Base-by-base conservation (phyloP, 2,797 vertebrate genomes). In the Poecilia picta region DNA sequence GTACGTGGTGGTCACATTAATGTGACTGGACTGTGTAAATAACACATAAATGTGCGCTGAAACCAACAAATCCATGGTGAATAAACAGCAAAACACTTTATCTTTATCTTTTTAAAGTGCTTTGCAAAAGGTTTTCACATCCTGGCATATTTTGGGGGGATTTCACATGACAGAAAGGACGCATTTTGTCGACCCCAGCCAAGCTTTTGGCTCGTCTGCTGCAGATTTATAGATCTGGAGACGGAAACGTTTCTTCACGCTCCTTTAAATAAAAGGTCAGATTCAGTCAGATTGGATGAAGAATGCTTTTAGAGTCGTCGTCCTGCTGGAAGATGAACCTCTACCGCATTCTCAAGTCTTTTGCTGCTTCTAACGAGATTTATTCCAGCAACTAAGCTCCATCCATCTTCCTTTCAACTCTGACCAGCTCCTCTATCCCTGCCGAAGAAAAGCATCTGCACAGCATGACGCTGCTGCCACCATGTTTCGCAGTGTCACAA, bases 61-160 rank as follows among this genome's bases (percentile, higher is more conserved):
- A 28, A 59, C n/a, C 55, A 28, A 31, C 12, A 62, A 62, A 62
- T 62, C 59, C 13, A 62, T 16, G 18, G 15, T 33, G 15, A 62
- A 33, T 33, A 62, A 62, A 62, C 0, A 1, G 1, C 3, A 62
- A 33, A 62, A 16, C 13, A 31, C 12, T 31, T 33, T 18, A 33
- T 33, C 33, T 7, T 2, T 8, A 2, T 33, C 6, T 18, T 15
- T 64, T 31, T 57, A 57, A 28, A 28, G 25, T n/a, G 25, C 25
- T 55, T 53, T 55, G 51, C 23, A 51, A n/a, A 55, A 55, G 53
- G 8, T 55, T n/a, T n/a, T 55, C 0, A n/a, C 53, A 55, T 55
- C 1, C 10, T 55, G 53, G 23, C 1, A 55, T 1, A n/a, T n/a
- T 20, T 1, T 4, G 1, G 1, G 5, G 8, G n/a, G n/a, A 28